These are phyloP conservation scores for Recurvirostra avosetta DNA, from an alignment of 2,113 vertebrate species.

Conservation along the genomic window DNA sequence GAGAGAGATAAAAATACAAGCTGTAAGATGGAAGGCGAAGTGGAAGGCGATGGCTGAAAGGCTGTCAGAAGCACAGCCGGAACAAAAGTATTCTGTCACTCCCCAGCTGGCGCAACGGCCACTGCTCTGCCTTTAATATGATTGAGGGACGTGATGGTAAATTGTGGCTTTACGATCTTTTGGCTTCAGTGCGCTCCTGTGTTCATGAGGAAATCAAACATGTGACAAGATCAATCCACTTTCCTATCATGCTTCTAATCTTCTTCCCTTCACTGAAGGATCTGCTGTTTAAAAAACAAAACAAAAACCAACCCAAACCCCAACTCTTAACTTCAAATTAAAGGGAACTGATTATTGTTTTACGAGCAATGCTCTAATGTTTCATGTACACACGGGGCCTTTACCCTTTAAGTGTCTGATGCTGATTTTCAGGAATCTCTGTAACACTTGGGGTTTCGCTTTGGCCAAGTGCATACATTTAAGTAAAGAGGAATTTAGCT, in stretches of 20 bases:
- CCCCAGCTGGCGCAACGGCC: neutral
- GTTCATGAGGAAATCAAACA: neutral
- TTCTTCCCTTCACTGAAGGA: neutral
- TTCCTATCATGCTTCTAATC: neutral
- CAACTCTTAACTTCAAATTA: neutral
- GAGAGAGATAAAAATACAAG: neutral
- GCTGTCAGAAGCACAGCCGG: neutral
- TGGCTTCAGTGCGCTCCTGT: neutral
- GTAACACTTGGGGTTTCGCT: neutral
- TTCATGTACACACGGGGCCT: neutral
- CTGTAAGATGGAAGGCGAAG: neutral
- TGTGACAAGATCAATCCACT: neutral
- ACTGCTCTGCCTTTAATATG: neutral
- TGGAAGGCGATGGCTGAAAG: neutral
- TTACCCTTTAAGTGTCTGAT: neutral
- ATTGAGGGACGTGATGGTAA: neutral
- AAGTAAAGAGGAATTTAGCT: neutral
- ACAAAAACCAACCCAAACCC: neutral
- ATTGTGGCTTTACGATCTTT: neutral
- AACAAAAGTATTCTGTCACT: neutral
- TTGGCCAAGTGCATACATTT: neutral
- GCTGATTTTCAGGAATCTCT: neutral
- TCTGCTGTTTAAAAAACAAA: neutral
- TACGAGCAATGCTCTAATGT: neutral
- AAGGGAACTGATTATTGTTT: neutral